Evolutionary conservation across 2,888 invertebrate species (phyloP), one percentile per base, ranked within the genome.

Genomic region (Ferrisia virgata): DNA sequence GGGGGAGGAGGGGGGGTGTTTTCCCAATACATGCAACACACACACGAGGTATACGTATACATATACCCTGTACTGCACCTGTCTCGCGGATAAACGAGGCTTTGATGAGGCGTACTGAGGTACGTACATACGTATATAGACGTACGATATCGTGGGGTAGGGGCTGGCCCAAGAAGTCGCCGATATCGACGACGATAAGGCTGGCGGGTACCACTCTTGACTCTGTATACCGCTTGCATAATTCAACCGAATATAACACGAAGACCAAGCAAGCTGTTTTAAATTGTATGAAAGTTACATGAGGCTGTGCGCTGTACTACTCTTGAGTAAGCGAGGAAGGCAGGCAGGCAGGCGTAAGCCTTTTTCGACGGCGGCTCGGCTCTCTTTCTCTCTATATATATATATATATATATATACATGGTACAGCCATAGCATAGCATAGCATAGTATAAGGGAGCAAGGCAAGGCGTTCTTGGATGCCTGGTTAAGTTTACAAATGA

Each of bases 401-500:
- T n/a, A n/a, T n/a, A n/a, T n/a, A n/a, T n/a, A n/a, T n/a, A n/a
- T n/a, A n/a, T n/a, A n/a, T n/a, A n/a, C n/a, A n/a, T n/a, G n/a
- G n/a, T n/a, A n/a, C n/a, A n/a, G n/a, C n/a, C n/a, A n/a, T n/a
- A n/a, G n/a, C n/a, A n/a, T n/a, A n/a, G 22, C 53, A 85, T 85
- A 11, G 36, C 78, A 78, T 22, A 22, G 15, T 85, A 86, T 86
- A 86, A 86, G 86, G 87, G 87, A 86, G 87, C 87, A 87, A 87
- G 87, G 87, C 88, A 88, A 88, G 88, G 87, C 58, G 53, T 22
- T 64, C 36, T 58, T 39, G 43, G 86, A 88, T 87, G 88, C 89
- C 89, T 89, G 89, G 89, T 89, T 90, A 90, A 91, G 91, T 91
- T 92, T 91, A 92, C 91, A 92, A 92, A 92, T 92, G 91, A 92